These are phyloP conservation scores for Lasioglossum oenotherae DNA, from an alignment of 2,888 invertebrate genomes.

Conservation along the genomic window DNA sequence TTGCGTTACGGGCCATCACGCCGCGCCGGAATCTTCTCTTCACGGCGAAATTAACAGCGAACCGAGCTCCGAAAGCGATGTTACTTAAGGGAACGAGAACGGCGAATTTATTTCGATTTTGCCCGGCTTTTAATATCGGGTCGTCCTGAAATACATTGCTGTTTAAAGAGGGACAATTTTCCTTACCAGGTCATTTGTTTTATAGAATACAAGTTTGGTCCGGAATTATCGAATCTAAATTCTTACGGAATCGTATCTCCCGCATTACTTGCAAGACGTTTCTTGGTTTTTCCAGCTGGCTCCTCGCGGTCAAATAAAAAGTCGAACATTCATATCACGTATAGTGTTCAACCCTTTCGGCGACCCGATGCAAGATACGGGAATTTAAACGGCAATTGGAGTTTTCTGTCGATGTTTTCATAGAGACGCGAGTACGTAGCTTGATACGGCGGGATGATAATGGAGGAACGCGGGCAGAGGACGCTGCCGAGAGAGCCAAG, in stretches of 20 bases:
- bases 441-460: conserved; percentile 41
- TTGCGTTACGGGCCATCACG: neutral
- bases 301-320: neutral
- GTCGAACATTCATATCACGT: neutral
- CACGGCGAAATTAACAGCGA: conserved; percentile 3
- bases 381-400: neutral
- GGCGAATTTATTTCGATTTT: neutral
- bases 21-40: neutral
- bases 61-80: neutral
- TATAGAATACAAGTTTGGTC: no score
- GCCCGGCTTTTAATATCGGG: neutral
- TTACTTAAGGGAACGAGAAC: neutral
- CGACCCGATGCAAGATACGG: conserved; percentile 49
- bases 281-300: neutral
- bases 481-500: conserved; percentile 55
- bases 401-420: neutral
- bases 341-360: no score
- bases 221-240: neutral
- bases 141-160: neutral
- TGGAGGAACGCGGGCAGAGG: conserved; percentile 46
- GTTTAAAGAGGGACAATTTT: neutral
- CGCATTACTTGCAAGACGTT: neutral
- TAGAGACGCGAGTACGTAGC: conserved; percentile 21
- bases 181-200: neutral
- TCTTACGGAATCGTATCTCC: neutral